Evolutionary conservation across 2,888 invertebrate species (phyloP).

Genomic region (Parasteatoda lunata): DNA sequence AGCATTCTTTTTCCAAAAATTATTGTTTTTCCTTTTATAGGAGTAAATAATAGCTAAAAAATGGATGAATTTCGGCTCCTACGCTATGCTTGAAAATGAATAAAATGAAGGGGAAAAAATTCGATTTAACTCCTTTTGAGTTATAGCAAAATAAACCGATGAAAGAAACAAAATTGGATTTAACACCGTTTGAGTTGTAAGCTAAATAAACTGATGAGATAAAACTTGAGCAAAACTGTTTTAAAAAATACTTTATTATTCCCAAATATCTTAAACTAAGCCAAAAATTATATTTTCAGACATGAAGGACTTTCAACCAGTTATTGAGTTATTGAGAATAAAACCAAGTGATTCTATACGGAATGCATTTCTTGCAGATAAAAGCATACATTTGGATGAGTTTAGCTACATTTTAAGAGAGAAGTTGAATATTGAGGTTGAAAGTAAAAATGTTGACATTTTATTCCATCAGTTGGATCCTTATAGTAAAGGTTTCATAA

Average conservation of each 20-base stretch:
- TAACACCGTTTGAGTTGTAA: too few relatives aligned
- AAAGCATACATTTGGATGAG: neutral
- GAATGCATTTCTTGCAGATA: conserved; percentile 17
- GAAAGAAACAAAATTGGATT: too few relatives aligned
- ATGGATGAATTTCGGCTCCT: too few relatives aligned
- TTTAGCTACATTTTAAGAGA: conserved; percentile 13
- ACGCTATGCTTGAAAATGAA: neutral
- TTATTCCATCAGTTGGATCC: conserved; percentile 54
- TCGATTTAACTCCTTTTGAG: too few relatives aligned
- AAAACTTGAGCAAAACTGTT: neutral
- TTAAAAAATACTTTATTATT: too few relatives aligned
- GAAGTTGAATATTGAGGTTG: conserved; percentile 15
- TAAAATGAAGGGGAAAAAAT: neutral
- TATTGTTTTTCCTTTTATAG: too few relatives aligned
- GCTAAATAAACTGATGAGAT: too few relatives aligned
- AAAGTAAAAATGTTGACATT: conserved; percentile 7
- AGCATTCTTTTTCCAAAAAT: too few relatives aligned
- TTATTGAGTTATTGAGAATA: conserved; percentile 30
- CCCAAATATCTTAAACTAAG: too few relatives aligned
- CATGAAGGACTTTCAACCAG: conserved; percentile 14
- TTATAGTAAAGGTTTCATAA: conserved; percentile 34
- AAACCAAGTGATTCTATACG: conserved; percentile 19
- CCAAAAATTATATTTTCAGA: too few relatives aligned
- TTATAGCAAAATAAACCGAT: too few relatives aligned
- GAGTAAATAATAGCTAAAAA: too few relatives aligned